Evolutionary conservation across 2,888 invertebrate species (phyloP).

Genomic region (Andricus curvator): DNA sequence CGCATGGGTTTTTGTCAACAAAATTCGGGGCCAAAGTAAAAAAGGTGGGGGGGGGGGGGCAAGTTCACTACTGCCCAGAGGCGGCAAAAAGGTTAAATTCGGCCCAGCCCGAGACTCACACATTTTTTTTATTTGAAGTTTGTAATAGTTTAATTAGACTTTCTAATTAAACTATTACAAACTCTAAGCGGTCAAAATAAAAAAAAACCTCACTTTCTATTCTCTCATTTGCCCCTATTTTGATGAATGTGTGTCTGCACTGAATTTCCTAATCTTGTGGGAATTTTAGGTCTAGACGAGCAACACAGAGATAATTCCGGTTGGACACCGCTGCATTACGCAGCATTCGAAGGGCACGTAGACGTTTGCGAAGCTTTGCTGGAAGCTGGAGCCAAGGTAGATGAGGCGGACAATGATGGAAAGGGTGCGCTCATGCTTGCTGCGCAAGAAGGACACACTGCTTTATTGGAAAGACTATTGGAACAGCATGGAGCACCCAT

Average conservation of each 20-base stretch:
- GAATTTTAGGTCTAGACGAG: conserved; percentile 84
- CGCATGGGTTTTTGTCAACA: too few relatives aligned
- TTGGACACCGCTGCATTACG: conserved; percentile 98
- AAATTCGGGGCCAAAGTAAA: too few relatives aligned
- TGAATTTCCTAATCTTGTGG: not conserved
- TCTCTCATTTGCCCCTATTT: too few relatives aligned
- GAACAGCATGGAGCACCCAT: conserved; percentile 89
- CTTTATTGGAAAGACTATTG: conserved; percentile 83
- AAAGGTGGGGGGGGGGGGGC: too few relatives aligned
- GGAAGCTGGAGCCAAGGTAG: conserved; percentile 93
- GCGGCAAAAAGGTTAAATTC: too few relatives aligned
- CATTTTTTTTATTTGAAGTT: too few relatives aligned
- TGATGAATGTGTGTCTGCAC: not conserved
- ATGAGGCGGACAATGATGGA: conserved; percentile 94
- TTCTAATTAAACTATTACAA: too few relatives aligned
- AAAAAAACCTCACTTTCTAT: too few relatives aligned
- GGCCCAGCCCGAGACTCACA: too few relatives aligned
- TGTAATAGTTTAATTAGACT: too few relatives aligned
- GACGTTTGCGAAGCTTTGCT: conserved; percentile 90
- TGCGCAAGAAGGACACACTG: conserved; percentile 92
- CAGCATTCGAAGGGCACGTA: conserved; percentile 95
- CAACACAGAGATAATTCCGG: conserved; percentile 96
- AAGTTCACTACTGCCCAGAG: too few relatives aligned
- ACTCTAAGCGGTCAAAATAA: too few relatives aligned
- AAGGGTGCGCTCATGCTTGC: conserved; percentile 93